Evolutionary conservation across 2,797 vertebrate species (phyloP).

Genomic region (Peromyscus nudipes): DNA sequence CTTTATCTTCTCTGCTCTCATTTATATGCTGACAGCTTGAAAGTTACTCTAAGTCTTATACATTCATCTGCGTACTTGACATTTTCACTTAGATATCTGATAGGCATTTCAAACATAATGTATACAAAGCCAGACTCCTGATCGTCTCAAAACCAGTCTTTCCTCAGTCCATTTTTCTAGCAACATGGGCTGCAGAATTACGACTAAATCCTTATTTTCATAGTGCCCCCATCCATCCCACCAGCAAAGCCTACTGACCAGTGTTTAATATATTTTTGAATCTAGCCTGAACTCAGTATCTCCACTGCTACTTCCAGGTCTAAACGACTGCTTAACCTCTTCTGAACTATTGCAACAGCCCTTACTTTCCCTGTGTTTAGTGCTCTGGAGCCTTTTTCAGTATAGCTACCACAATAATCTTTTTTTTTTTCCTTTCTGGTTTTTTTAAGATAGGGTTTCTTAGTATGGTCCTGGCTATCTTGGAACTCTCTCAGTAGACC

Average conservation of each 20-base stretch:
- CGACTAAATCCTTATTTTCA: conserved; percentile 13
- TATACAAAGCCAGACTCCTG: conserved; percentile 8
- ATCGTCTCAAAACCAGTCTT: conserved; percentile 3
- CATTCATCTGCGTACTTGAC: conserved; percentile 49
- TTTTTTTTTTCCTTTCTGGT: background rate
- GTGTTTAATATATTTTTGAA: background rate
- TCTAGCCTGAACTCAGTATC: background rate
- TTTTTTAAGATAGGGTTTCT: no score
- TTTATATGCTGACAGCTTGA: conserved; percentile 53
- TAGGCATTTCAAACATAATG: conserved; percentile 7
- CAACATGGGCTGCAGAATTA: background rate
- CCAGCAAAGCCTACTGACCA: background rate
- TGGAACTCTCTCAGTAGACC: no score
- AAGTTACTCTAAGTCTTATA: conserved; percentile 1
- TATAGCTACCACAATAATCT: background rate
- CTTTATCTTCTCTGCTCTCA: background rate
- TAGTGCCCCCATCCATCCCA: background rate
- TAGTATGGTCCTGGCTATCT: no score
- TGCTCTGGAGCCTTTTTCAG: background rate
- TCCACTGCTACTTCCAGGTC: background rate
- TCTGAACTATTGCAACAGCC: background rate
- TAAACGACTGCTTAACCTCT: conserved; percentile 23
- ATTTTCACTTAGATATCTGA: conserved; percentile 52
- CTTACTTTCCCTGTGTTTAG: background rate
- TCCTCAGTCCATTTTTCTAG: conserved; percentile 19